Evolutionary conservation across 2,888 invertebrate genomes (phyloP), one percentile per base, ranked within the genome.

Genomic region (Oscheius onirici): DNA sequence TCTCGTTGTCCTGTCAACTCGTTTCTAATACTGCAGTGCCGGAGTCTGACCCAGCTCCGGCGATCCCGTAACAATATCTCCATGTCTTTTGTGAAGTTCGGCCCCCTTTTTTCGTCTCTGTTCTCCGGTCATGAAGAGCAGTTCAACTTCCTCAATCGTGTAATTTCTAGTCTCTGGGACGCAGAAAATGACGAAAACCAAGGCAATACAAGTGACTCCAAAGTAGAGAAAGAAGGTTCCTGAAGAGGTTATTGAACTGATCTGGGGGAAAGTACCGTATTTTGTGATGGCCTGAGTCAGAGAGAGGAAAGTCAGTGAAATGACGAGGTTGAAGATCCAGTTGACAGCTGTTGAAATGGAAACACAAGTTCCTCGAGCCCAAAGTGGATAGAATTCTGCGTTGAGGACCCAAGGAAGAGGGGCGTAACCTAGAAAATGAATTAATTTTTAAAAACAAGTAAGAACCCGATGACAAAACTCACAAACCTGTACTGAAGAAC

Each of bases 391-490:
- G 66, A 91, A 90, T 83, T 91, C 90, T 3, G 90, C 89, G 82
- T 90, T 91, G 65, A 90, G 88, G 5, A 90, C 90, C 91, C 90
- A 91, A 1, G 90, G 90, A 88, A 90, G 90, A 1, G 90, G 90
- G 6, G 90, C 90, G 85, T 90, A 89, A 44, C 90, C 90, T 90
- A 74, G 22, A 85, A 61, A 51, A 49, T 13, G 17, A 46, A 3
- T 10, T 15, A 46, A 34, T n/a, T n/a, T n/a, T n/a, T n/a, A n/a
- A n/a, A n/a, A n/a, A n/a, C n/a, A n/a, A n/a, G n/a, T n/a, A n/a
- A n/a, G n/a, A n/a, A n/a, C n/a, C n/a, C n/a, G 8, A 34, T 46
- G 15, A n/a, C 46, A 10, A n/a, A 17, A 10, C 46, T 46, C n/a
- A 46, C 34, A 3, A 34, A 78, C 80, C 80, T 34, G 69, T 57